A percentile compares a stretch with the other conserved stretches of the same genome.
Conservation (phyloP, 64 coral and sea anemone species). For the Catalaphyllia jardinei region DNA sequence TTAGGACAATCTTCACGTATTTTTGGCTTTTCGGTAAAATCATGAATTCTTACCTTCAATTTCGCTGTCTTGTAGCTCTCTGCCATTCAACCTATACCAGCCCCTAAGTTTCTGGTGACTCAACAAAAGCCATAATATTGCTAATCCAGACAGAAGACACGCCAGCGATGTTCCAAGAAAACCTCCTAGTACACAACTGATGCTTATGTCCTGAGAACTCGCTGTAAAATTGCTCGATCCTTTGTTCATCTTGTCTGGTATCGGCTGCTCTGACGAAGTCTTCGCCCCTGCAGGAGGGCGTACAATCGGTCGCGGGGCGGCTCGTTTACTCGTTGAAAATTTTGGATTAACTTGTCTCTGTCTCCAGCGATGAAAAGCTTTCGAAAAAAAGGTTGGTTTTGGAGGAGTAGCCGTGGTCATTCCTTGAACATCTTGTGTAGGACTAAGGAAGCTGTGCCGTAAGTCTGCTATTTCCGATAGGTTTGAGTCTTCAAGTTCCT, state of each 20-base stretch:
- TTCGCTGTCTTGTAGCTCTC: not conserved
- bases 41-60: not conserved
- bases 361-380: not conserved
- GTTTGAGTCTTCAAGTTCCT: not conserved
- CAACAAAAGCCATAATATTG: not conserved
- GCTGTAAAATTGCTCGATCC: not conserved
- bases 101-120: not conserved
- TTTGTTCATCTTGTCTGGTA: not conserved
- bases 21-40: no score
- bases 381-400: not conserved
- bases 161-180: not conserved
- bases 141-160: no score
- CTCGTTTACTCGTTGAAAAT: not conserved
- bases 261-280: no score
- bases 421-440: not conserved
- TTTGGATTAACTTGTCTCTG: not conserved
- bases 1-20: no score
- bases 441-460: not conserved
- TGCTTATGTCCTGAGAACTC: not conserved
- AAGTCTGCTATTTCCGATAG: not conserved
- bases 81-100: not conserved
- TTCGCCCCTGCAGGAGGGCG: not conserved
- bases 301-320: not conserved
- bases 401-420: no score
- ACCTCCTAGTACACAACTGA: not conserved